Conservation (phyloP, 2,888 invertebrate species). For the Luffia ferchaultella region DNA sequence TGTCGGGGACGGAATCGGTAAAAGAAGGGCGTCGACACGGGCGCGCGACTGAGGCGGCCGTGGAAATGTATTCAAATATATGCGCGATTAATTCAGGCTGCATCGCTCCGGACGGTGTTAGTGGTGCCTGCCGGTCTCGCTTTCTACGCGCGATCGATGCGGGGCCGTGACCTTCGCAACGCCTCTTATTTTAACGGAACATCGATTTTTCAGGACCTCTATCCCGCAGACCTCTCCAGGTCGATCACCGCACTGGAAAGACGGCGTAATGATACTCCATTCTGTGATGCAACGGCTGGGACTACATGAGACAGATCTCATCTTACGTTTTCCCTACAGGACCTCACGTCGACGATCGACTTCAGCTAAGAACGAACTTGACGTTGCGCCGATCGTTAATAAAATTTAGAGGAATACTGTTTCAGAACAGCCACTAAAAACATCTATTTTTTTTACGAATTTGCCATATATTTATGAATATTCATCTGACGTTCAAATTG, state of each 20-base stretch:
- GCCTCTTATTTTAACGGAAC: conserved; percentile 28
- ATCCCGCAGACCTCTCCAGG: conserved; percentile 7
- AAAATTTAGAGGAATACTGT: no score
- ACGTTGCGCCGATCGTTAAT: no score
- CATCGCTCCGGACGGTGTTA: conserved; percentile 65
- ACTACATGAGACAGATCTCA: background rate
- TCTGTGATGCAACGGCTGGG: background rate
- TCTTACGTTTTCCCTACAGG: no score
- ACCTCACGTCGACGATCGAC: no score
- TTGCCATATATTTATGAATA: no score
- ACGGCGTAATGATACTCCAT: no score
- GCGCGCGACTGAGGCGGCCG: conserved; percentile 36
- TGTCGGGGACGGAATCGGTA: conserved; percentile 47
- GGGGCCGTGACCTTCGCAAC: conserved; percentile 62
- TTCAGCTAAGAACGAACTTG: no score
- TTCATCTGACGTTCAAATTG: no score
- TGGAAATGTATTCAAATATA: conserved; percentile 63
- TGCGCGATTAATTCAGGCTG: conserved; percentile 68
- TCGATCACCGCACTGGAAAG: conserved; percentile 1
- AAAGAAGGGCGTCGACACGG: conserved; percentile 60
- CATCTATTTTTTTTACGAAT: no score
- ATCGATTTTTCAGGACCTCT: conserved; percentile 37
- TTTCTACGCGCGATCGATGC: conserved; percentile 64
- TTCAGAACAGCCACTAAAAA: no score
- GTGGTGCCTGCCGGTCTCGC: conserved; percentile 64